A percentile compares a stretch with the other conserved stretches of the same genome.
Conservation (phyloP, 2,797 vertebrate genomes). For the Vespertilio murinus region DNA sequence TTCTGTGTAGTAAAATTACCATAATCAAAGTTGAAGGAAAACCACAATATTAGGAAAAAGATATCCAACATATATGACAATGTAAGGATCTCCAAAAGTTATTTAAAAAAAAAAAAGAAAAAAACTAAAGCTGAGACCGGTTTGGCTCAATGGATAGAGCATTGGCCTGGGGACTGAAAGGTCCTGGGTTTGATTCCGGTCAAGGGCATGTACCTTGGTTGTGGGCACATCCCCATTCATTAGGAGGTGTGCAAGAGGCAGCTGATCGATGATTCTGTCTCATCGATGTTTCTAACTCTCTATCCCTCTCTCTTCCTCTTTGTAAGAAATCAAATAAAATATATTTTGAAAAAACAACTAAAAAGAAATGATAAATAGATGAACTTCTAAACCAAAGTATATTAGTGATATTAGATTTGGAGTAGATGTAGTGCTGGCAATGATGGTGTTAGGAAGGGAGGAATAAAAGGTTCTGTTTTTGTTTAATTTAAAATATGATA, state of each 20-base stretch:
- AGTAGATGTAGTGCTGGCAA: neutral
- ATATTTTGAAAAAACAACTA: neutral
- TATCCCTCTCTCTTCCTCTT: no score
- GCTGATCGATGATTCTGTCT: no score
- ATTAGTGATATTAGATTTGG: neutral
- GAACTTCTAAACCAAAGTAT: neutral
- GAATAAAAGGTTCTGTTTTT: constrained; percentile 14
- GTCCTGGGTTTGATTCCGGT: no score
- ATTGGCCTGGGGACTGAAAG: no score
- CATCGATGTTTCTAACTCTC: no score
- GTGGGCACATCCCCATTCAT: no score
- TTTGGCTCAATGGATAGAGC: no score
- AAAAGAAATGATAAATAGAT: neutral
- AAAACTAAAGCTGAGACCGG: no score
- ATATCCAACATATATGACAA: neutral
- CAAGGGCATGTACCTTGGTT: no score
- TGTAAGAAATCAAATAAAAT: no score
- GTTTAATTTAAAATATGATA: constrained; percentile 29
- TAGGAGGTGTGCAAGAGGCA: no score
- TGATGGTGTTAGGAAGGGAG: neutral
- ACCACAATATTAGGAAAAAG: neutral
- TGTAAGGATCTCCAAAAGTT: neutral
- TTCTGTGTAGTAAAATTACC: neutral
- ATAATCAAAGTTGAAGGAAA: neutral
- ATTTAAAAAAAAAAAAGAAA: no score